These are phyloP conservation scores for Rhimphoctona megacephalus DNA, from an alignment of 2,888 invertebrate genomes.

Conservation along the genomic window DNA sequence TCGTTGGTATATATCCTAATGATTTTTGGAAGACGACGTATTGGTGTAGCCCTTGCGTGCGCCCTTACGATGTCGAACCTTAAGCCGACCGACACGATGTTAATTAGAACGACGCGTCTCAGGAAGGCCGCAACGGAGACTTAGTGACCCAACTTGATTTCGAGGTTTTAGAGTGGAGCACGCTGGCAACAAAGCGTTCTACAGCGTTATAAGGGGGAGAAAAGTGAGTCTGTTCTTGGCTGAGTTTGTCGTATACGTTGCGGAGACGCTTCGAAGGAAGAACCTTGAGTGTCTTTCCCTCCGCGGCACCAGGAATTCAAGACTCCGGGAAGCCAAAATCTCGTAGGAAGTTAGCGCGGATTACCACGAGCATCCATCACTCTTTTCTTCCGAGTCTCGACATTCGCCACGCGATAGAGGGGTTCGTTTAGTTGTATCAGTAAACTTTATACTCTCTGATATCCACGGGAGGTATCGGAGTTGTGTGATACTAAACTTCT, in stretches of 20 bases:
- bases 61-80: slow-evolving; percentile 69
- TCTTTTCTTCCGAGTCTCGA: slow-evolving; percentile 78
- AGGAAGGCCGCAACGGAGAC: slow-evolving; percentile 75
- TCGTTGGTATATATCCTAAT: slow-evolving; percentile 72
- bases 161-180: slow-evolving; percentile 78
- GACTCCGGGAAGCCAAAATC: slow-evolving; percentile 79
- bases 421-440: slow-evolving; percentile 41
- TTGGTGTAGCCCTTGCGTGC: slow-evolving; percentile 38
- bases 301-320: slow-evolving; percentile 52
- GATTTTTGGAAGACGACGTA: slow-evolving; percentile 78
- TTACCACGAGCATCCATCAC: slow-evolving; percentile 84
- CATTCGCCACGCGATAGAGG: slow-evolving; percentile 57
- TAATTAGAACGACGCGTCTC: slow-evolving; percentile 83
- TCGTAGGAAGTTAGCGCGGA: slow-evolving; percentile 83
- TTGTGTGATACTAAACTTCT: slow-evolving; percentile 63
- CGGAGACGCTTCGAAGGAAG: slow-evolving; percentile 53
- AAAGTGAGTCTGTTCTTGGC: slow-evolving; percentile 46
- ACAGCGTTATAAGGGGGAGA: slow-evolving; percentile 57
- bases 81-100: slow-evolving; percentile 84
- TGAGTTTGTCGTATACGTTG: slow-evolving; percentile 30
- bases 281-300: slow-evolving; percentile 46
- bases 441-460: slow-evolving; percentile 54
- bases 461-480: slow-evolving; percentile 57
- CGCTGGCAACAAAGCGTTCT: slow-evolving; percentile 59
- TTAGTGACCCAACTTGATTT: slow-evolving; percentile 84